Evolutionary conservation across 2,113 vertebrate genomes (phyloP), one percentile per base, ranked within the genome.

Genomic region (Onychorhynchus coronatus): DNA sequence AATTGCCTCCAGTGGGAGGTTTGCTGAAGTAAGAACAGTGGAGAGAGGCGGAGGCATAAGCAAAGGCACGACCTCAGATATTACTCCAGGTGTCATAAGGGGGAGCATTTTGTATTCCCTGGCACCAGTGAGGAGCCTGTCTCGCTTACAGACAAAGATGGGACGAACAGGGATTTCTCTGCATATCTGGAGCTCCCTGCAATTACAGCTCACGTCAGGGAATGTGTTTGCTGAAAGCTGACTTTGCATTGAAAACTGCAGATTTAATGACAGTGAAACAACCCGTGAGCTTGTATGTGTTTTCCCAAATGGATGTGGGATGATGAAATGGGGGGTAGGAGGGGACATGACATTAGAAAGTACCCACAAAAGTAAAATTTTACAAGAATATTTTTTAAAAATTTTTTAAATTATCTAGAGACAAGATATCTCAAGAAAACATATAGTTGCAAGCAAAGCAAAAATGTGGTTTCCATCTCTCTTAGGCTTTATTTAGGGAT

Each of bases 1-100:
- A 97, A 96, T 96, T 93, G 93, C 95, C 90, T 93, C 93, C 85
- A 72, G 88, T 84, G 95, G 95, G 95, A 96, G 82, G 59, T 86
- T 91, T 92, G 68, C 92, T 75, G 73, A 77, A 88, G 37, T 77
- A 72, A 76, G 72, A 77, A 50, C 2, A 24, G 63, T 10, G 30
- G 46, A 80, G 63, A 50, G 42, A 53, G 46, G 44, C 70, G 74
- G 67, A 93, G 46, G 75, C 46, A 50, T 14, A 71, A 84, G 86
- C 76, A 93, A 71, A 88, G 75, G 31, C 63, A 71, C 0, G 4
- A 67, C 88, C 82, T 91, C 90, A 90, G n/a, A 67, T 89, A 52
- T 56, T 86, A 81, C 83, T 94, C 28, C 63, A 86, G 82, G 79
- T 68, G 63, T 88, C 33, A 6, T 19, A 72, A 89, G 87, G 47